phyloP scores from a whole-genome alignment of 2,113 vertebrate species.

The Microcebus griseorufus region DNA sequence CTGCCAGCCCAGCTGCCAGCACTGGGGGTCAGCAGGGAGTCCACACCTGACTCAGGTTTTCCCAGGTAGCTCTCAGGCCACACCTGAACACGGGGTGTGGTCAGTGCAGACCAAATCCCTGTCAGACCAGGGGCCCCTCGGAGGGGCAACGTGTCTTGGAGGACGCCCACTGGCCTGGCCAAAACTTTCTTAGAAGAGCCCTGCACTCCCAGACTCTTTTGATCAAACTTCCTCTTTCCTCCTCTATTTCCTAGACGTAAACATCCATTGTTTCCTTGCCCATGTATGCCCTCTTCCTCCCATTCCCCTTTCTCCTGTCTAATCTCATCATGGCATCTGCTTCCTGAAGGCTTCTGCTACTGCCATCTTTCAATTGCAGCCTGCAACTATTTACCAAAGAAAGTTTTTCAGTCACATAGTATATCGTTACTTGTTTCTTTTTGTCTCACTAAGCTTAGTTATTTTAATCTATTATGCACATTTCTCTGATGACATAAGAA shows the following conservation, averaged over 20 bases:
- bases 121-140: fast-evolving
- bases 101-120: too few relatives aligned
- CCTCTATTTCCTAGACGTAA: not conserved
- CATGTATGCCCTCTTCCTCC: fast-evolving
- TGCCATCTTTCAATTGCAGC: not conserved
- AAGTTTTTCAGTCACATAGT: not conserved
- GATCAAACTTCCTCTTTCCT: not conserved
- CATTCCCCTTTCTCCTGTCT: not conserved
- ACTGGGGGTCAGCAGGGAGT: not conserved
- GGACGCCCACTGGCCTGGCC: not conserved
- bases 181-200: not conserved
- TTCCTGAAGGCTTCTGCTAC: not conserved
- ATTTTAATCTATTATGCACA: not conserved
- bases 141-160: not conserved
- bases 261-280: too few relatives aligned
- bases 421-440: not conserved
- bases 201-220: not conserved
- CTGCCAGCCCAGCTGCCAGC: not conserved
- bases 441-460: not conserved
- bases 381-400: not conserved
- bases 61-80: not conserved
- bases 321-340: not conserved
- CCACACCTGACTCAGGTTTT: not conserved
- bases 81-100: not conserved
- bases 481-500: not conserved